Evolutionary conservation across 2,113 vertebrate genomes (phyloP), one percentile per base, ranked within the genome.

Genomic region (Atlantisia rogersi): DNA sequence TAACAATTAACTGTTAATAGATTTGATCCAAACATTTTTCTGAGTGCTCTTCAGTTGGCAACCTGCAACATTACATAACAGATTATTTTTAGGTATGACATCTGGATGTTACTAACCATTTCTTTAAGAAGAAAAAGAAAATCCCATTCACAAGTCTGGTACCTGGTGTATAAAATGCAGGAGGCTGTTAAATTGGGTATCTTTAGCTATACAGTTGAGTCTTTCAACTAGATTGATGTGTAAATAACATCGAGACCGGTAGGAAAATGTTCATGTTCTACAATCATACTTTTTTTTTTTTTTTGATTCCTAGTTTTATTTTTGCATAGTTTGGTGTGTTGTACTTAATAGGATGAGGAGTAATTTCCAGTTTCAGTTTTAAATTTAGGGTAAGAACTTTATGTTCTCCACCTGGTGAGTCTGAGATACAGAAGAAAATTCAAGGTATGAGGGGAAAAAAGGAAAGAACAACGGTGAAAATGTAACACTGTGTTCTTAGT

Each of bases 401-500:
- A 37, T 40, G 19, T 58, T 26, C 22, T 42, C 87, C 32, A 48
- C 7, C 13, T 55, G 2, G 1, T 76, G 14, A 75, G 14, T 65
- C 64, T 74, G 32, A 60, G 9, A 39, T 69, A 44, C 0, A 25
- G 35, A 74, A 81, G 52, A 69, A 79, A 92, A 85, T 83, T 21
- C 20, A 74, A 19, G 67, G 48, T 68, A 59, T 87, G 35, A 40
- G 26, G 60, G 26, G 55, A 48, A 92, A 87, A 85, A 86, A 85
- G 10, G 8, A 60, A 79, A 56, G 24, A 32, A 65, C 9, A 81
- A 74, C 40, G 67, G 46, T 92, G 86, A 87, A 53, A 80, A 71
- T 69, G 35, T 83, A 92, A 73, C 46, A 74, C n/a, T 67, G 4
- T 60, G 13, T 91, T 94, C 52, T 87, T 84, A 79, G 73, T 90